Evolutionary conservation across 2,797 vertebrate species (phyloP), one percentile per base, ranked within the genome.

Genomic region (Helarctos malayanus): DNA sequence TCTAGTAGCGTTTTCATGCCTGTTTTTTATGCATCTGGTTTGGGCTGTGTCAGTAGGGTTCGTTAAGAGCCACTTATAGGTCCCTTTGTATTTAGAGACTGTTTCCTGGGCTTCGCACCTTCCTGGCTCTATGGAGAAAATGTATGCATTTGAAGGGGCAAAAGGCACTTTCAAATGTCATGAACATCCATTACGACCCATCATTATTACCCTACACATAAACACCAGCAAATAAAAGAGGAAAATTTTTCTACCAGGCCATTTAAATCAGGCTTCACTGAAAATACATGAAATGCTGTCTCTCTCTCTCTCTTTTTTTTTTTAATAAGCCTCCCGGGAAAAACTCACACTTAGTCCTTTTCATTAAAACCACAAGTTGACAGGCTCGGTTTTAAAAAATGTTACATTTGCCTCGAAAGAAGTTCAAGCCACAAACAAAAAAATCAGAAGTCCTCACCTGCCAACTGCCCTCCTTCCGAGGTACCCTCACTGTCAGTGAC

Each of bases 41-140:
- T 89, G 78, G 0, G 57, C 97, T 94, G 69, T 90, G 38, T 96
- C 89, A 0, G 89, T 97, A 81, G 98, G 98, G 41, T 92, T 94
- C 38, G 97, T 98, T 78, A 94, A 71, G 0, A 81, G 97, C 98
- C 98, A 98, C 23, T 92, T 97, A 86, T 98, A 98, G 61, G 63
- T 98, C 52, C 98, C 98, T 93, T 98, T 99, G 98, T 97, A 96
- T 86, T 59, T 35, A 7, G 97, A 98, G 32, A 52, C 7, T 19
- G 96, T 97, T 95, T 95, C 96, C 16, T 94, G 90, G 5, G 97
- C 89, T 79, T 97, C 76, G 68, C 98, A 99, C 35, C 91, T 98
- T 82, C 35, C 94, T 10, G 98, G 97, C 49, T 94, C 98, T 98
- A 86, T 65, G 94, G 63, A 97, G 82, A 80, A 97, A 97, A 98